phyloP scores from a whole-genome alignment of 2,797 vertebrate species.

The Eidolon dupreanum region DNA sequence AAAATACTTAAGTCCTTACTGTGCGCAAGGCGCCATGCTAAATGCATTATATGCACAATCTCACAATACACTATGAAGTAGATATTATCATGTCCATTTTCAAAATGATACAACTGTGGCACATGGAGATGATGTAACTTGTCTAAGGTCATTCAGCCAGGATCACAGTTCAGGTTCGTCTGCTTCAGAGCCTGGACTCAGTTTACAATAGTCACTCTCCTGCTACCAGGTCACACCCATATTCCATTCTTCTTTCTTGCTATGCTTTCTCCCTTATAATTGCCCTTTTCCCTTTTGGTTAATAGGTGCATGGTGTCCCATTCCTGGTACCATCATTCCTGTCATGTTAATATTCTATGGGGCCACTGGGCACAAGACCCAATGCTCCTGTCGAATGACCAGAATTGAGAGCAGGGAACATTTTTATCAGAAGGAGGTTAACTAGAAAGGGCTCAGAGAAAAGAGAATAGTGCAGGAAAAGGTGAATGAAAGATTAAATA shows the following conservation, averaged over 20 bases:
- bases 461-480: background rate
- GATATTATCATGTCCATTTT: background rate
- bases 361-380: no score
- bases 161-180: background rate
- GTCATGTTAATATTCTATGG: no score
- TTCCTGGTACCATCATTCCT: no score
- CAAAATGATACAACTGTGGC: background rate
- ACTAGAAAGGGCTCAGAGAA: background rate
- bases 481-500: background rate
- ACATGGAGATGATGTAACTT: background rate
- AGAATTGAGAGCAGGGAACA: background rate
- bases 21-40: background rate
- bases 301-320: background rate
- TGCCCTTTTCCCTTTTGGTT: background rate
- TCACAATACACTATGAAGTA: background rate
- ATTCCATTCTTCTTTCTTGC: background rate
- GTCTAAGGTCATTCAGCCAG: background rate
- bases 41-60: background rate
- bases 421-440: background rate
- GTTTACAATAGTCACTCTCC: background rate
- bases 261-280: background rate
- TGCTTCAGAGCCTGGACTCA: background rate
- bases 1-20: background rate
- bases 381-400: background rate
- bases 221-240: background rate